Percentiles rank a stretch among this genome's conserved stretches.
Conservation (phyloP, 1,140 invertebrate genomes). For the Atta texana region DNA sequence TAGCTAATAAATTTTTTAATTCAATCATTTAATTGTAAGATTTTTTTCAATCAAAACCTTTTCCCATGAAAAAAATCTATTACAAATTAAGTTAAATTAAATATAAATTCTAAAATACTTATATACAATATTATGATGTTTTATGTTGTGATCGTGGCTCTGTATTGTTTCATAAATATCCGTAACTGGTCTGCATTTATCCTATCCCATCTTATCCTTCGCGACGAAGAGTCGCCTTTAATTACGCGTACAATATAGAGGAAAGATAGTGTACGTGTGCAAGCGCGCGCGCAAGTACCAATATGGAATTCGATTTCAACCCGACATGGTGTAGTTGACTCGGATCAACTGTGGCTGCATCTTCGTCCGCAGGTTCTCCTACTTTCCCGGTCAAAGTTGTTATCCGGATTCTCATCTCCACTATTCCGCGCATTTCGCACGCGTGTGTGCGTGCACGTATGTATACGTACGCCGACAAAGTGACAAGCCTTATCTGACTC, state of each 20-base stretch:
- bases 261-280: background rate
- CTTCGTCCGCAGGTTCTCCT: constrained; percentile 57
- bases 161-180: constrained; percentile 29
- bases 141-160: background rate
- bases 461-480: constrained; percentile 69
- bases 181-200: constrained; percentile 8
- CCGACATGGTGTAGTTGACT: constrained; percentile 24
- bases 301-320: constrained; percentile 46
- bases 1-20: background rate
- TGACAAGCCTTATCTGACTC: constrained; percentile 76
- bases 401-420: constrained; percentile 70
- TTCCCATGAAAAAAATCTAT: background rate
- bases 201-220: constrained; percentile 10
- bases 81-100: background rate
- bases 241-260: constrained; percentile 25
- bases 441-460: constrained; percentile 10
- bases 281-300: background rate
- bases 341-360: constrained; percentile 28
- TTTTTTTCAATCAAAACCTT: background rate
- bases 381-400: constrained; percentile 57
- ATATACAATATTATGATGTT: background rate
- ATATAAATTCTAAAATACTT: background rate
- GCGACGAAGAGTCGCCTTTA: constrained; percentile 31
- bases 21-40: background rate
- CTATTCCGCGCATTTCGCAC: constrained; percentile 69